A percentile compares a stretch with the other conserved stretches of the same genome.
These are phyloP conservation scores for Phyllostomus discolor DNA, from an alignment of 2,113 vertebrate species.

Conservation along the genomic window DNA sequence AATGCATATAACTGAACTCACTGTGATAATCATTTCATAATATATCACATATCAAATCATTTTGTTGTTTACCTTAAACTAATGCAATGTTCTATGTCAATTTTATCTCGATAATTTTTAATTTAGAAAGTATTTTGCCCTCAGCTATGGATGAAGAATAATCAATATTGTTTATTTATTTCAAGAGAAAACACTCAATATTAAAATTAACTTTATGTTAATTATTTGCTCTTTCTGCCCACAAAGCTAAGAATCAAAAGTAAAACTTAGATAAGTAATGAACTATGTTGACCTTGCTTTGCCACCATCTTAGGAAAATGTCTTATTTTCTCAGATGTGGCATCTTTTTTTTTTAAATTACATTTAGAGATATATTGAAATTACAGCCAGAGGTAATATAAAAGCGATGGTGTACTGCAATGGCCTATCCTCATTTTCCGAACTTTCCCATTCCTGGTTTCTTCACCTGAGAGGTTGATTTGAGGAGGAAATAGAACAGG, in stretches of 20 bases:
- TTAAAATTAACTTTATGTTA: neutral
- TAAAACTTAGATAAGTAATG: neutral
- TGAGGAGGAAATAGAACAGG: neutral
- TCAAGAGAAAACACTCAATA: neutral
- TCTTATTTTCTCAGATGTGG: neutral
- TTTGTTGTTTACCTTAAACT: neutral
- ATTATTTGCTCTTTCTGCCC: neutral
- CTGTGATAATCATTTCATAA: neutral
- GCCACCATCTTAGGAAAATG: neutral
- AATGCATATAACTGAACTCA: neutral
- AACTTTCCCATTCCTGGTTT: neutral
- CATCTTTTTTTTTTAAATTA: neutral
- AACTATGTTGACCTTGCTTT: neutral
- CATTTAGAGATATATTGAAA: neutral
- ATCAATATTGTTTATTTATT: neutral
- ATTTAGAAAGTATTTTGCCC: neutral
- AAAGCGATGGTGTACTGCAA: neutral
- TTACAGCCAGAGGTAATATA: neutral
- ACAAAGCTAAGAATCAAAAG: neutral
- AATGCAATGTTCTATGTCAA: neutral
- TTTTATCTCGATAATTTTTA: neutral
- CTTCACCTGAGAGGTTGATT: neutral
- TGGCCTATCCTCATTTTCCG: neutral
- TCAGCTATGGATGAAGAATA: neutral
- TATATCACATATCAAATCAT: neutral